Conservation (phyloP, 2,888 invertebrate species). For the Stomorhina lunata region DNA sequence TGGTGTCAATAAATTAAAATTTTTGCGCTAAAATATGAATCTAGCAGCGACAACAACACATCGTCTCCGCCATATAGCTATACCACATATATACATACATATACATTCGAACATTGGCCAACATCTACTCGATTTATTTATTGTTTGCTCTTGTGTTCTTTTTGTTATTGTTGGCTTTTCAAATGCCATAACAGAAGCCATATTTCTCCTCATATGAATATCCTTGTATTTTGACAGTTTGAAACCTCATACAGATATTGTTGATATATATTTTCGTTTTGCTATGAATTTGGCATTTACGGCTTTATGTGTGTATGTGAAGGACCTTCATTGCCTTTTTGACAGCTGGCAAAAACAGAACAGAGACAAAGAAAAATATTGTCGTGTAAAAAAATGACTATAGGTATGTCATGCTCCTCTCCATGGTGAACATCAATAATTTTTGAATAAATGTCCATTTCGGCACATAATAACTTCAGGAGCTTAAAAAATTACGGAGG, state of each 20-base stretch:
- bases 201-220: conserved; percentile 55
- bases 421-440: conserved; percentile 72
- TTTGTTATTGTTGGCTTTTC: conserved; percentile 33
- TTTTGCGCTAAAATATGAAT: conserved; percentile 65
- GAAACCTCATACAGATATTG: conserved; percentile 53
- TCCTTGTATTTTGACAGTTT: conserved; percentile 56
- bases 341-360: conserved; percentile 28
- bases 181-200: conserved; percentile 55
- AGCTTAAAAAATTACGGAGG: background rate
- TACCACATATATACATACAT: background rate
- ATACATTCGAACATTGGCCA: background rate
- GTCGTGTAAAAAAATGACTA: conserved; percentile 2
- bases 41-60: background rate
- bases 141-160: background rate
- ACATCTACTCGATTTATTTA: conserved; percentile 25
- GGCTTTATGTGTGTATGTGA: background rate
- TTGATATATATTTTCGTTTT: conserved; percentile 31
- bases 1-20: conserved; percentile 80
- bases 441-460: conserved; percentile 77
- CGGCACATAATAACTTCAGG: conserved; percentile 68
- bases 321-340: conserved; percentile 33
- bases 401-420: background rate
- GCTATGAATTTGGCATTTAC: conserved; percentile 47
- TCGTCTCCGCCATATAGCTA: background rate
- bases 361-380: background rate